Base-by-base conservation (phyloP, 2,113 vertebrate genomes). In the Etheostoma cragini region DNA sequence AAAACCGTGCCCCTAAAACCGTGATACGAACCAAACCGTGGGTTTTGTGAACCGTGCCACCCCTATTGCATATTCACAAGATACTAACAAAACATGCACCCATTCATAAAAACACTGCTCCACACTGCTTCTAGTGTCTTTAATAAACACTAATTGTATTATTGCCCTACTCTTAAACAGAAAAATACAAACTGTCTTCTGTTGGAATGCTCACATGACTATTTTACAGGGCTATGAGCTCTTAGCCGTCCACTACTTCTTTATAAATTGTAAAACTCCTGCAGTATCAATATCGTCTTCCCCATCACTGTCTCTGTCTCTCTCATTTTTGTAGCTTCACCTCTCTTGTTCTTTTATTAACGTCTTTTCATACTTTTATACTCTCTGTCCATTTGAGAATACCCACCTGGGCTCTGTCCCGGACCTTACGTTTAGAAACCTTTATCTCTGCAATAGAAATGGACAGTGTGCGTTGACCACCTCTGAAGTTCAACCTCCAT, bases 341-440 rank as follows among this genome's bases (percentile, higher is more conserved):
- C 35, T 49, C 52, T 63, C 8, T 45, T 35, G 13, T n/a, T 12
- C 79, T 64, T 60, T 60, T 54, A 11, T 49, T 42, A 47, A 68
- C 58, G 63, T 35, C 14, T 57, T 71, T 45, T 22, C 53, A 2
- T 26, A 7, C 50, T 64, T 85, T 75, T 45, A 67, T 58, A 24
- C 24, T 62, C 21, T 81, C 24, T 30, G 35, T 58, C 50, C 58
- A 38, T 80, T 61, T 65, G 57, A 68, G 22, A 22, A 26, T 63
- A 45, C 22, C 69, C 72, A 57, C 13, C 26, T 60, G 50, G 63
- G 56, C 53, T 65, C 38, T 8, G 1, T 38, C 35, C 30, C 12
- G 19, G 24, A 24, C 80, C 62, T 75, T 6, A 62, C 33, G 14
- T 26, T 38, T 30, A 42, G 53, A 60, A 71, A 67, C 33, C 7